Conservation (phyloP, 2,113 vertebrate species). For the Emberiza fucata region DNA sequence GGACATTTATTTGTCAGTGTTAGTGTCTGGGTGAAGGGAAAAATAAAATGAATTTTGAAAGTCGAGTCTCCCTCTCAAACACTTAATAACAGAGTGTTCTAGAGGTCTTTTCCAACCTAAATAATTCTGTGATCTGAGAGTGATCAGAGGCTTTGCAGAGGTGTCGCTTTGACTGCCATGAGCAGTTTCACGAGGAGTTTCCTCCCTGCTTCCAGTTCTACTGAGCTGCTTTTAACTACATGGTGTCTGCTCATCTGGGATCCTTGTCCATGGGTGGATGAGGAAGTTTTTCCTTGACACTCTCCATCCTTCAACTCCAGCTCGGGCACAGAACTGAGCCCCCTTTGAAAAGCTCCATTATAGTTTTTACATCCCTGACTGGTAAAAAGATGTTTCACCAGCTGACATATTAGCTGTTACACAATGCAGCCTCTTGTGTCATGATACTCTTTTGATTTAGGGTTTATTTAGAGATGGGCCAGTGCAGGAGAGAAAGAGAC, state of each 20-base stretch:
- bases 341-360: neutral
- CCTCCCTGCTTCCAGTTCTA: neutral
- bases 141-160: neutral
- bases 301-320: neutral
- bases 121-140: neutral
- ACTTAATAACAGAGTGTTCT: fast-evolving
- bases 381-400: neutral
- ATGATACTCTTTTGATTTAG: neutral
- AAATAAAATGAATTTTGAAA: neutral
- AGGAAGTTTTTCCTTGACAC: neutral
- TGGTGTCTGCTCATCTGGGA: fast-evolving
- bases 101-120: neutral
- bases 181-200: neutral
- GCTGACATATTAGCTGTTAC: neutral
- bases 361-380: neutral
- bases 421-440: neutral
- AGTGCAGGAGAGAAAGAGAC: neutral
- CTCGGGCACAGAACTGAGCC: neutral
- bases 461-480: neutral
- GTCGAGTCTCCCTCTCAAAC: neutral
- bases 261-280: neutral
- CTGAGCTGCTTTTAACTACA: neutral
- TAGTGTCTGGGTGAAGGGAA: neutral
- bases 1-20: neutral
- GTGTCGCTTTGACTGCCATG: fast-evolving